phyloP scores from a whole-genome alignment of 2,113 vertebrate species.

The Leptobrachium leishanense region DNA sequence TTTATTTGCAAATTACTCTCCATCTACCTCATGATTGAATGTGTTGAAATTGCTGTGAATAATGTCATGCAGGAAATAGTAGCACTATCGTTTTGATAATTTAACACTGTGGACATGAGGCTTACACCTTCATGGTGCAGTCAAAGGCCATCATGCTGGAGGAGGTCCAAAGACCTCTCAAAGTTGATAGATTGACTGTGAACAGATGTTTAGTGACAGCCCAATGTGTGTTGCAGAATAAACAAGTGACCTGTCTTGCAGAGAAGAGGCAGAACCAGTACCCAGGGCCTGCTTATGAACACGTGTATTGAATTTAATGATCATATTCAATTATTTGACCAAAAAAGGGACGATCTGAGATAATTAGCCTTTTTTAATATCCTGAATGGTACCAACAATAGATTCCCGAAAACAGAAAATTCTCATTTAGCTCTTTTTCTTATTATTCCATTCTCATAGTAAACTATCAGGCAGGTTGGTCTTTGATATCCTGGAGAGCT shows the following conservation, averaged over 20 bases:
- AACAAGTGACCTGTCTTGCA: not conserved
- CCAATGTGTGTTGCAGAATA: not conserved
- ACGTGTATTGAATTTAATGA: no score
- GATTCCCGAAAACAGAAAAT: no score
- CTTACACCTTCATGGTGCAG: not conserved
- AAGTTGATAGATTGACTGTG: not conserved
- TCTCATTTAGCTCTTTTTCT: no score
- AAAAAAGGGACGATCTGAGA: no score
- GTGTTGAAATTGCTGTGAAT: not conserved
- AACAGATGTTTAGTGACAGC: not conserved
- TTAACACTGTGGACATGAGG: not conserved
- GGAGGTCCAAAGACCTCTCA: not conserved
- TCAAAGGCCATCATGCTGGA: not conserved
- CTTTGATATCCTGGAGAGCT: no score
- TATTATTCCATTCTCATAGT: no score
- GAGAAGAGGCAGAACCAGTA: not conserved
- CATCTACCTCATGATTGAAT: not conserved
- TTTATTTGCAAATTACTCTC: not conserved
- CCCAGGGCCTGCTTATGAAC: no score
- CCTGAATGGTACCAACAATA: no score
- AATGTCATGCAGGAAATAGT: not conserved
- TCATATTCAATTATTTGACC: no score
- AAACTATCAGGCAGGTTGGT: no score
- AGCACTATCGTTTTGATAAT: not conserved
- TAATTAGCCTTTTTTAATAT: no score